Evolutionary conservation across 2,113 vertebrate genomes (phyloP), one percentile per base, ranked within the genome.

Genomic region (Elaphurus davidianus): DNA sequence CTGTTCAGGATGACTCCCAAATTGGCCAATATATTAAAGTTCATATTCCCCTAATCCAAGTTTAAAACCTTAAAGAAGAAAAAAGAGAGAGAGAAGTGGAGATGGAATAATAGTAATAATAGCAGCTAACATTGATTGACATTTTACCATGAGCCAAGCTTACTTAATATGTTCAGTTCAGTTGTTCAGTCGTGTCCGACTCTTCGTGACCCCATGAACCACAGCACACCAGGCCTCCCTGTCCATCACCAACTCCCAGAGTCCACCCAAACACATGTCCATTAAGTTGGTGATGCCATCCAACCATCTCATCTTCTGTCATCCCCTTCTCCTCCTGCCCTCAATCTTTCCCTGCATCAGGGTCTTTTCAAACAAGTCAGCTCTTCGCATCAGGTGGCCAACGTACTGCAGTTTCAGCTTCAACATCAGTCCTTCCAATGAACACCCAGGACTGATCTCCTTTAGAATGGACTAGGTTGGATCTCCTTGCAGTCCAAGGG

Each of bases 11-110:
- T 43, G 19, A 85, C 43, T 59, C 47, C 54, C 25, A 47, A 79
- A 45, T 91, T 50, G 79, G 19, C 78, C 71, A 81, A 50, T 43
- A 87, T 36, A 10, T 64, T 64, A 95, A 91, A 95, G 64, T 54
- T 62, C 45, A 64, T 47, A 36, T 59, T 55, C 16, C 45, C 55
- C 23, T 64, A 36, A 25, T 55, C 50, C 5, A 21, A 33, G 6
- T 36, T 92, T 85, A 55, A 89, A 85, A 87, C 9, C 33, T 60
- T 50, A 85, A 93, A 59, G 19, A 7, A 27, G 47, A 19, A 6
- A 13, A 40, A 3, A 55, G 9, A 27, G 28, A n/a, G 21, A 40
- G 40, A 45, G 14, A 43, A 74, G n/a, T 45, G 30, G n/a, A 94
- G 28, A 36, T 7, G 79, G 27, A 87, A 54, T 91, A 74, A 52